These are phyloP conservation scores for Sminthopsis crassicaudata DNA, from an alignment of 2,113 vertebrate species.

Conservation along the genomic window DNA sequence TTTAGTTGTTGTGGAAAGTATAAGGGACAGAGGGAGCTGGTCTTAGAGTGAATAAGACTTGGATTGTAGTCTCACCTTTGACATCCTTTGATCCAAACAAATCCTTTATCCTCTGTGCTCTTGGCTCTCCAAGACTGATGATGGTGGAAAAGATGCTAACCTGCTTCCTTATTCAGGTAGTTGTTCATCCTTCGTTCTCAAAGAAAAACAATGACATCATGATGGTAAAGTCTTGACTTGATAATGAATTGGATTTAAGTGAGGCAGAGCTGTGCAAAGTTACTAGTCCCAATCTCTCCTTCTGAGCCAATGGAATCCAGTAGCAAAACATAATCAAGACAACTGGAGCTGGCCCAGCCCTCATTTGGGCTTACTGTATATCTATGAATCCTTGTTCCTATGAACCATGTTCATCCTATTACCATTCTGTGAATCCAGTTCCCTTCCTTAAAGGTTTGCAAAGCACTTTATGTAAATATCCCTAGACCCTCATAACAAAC, in stretches of 20 bases:
- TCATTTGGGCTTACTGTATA: not conserved
- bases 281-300: no score
- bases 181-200: no score
- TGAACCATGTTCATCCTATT: no score
- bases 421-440: not conserved
- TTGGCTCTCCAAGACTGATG: not conserved
- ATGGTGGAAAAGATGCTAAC: not conserved
- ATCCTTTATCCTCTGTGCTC: not conserved
- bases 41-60: not conserved
- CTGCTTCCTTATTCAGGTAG: no score
- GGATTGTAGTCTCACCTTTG: not conserved
- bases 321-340: no score
- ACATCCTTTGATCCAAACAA: not conserved
- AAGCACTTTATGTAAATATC: not conserved
- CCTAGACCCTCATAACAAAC: not conserved
- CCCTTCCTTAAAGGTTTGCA: not conserved
- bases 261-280: no score
- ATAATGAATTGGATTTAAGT: no score
- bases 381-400: not conserved
- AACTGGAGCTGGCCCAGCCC: not conserved
- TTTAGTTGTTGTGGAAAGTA: not conserved
- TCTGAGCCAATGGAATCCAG: no score
- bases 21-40: not conserved
- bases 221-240: no score
- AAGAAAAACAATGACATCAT: no score